Base-by-base conservation (phyloP, 1,140 invertebrate genomes). In the Melitaea cinxia region DNA sequence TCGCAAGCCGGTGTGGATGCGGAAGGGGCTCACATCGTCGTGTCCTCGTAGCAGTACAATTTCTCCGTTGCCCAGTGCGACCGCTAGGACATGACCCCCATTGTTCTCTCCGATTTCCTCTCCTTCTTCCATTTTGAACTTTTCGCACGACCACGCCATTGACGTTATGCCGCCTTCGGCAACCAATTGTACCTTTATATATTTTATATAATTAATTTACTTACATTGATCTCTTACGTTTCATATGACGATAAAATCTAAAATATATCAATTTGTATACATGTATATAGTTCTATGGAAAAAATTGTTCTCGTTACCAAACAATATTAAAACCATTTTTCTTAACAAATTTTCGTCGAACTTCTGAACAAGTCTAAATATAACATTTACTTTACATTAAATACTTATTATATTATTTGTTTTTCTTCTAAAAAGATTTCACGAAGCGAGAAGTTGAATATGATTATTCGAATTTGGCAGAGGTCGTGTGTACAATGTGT, bases 51-150 rank as follows among this genome's bases (percentile, higher is more conserved):
- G 92, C 61, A 99, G 92, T 71, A 96, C 96, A 15, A 99, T 95
- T 71, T 94, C 94, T 4, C 98, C 98, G 80, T 96, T 97, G 70
- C 95, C 95, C 62, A 98, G 94, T 75, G 96, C 95, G 7, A 98
- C 96, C 0, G 97, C 97, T 53, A 98, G 84, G 0, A 98, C 94
- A 83, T 96, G 96, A 0, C 83, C 84, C 0, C 75, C 80, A 39
- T 77, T 83, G 37, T 49, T 82, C 67, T 91, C 85, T 47, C 83
- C 77, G 4, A 82, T 88, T 75, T 93, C 93, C 68, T 98, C 96
- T 19, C 94, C 95, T 86, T 99, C 98, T 83, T 98, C 98, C 97
- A 99, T 98, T 91, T 98, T 99, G 86, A 99, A 99, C 82, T 98
- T 99, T 83, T 98, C 97, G 84, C 97, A 98, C 28, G 97, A 98